Conservation (phyloP, 2,888 invertebrate species). For the Heliconius erato region DNA sequence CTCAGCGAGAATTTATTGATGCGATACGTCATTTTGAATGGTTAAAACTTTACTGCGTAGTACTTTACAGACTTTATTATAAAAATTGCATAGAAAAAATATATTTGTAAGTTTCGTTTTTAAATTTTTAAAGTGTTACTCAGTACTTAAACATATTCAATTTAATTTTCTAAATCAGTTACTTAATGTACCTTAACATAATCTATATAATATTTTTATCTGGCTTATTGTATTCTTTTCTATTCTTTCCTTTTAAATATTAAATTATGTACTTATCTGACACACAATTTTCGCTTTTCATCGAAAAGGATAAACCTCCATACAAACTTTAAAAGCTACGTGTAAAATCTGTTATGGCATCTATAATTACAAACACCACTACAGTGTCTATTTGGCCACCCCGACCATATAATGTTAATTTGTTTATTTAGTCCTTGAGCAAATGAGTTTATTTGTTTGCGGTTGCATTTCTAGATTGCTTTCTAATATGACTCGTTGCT, state of each 20-base stretch:
- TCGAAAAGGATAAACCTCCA: too few relatives aligned
- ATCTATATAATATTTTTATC: too few relatives aligned
- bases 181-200: too few relatives aligned
- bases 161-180: too few relatives aligned
- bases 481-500: conserved; percentile 34
- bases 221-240: too few relatives aligned
- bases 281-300: too few relatives aligned
- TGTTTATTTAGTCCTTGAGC: conserved; percentile 28
- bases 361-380: not conserved
- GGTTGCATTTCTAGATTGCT: conserved; percentile 31
- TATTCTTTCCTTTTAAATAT: too few relatives aligned
- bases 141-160: too few relatives aligned
- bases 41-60: conserved; percentile 21
- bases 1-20: conserved; percentile 45
- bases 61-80: conserved; percentile 7
- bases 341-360: not conserved
- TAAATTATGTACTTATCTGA: too few relatives aligned
- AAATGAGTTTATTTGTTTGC: conserved; percentile 37
- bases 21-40: conserved; percentile 45
- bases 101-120: not conserved
- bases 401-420: conserved; percentile 4
- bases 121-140: too few relatives aligned
- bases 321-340: not conserved
- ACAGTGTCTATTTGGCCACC: conserved; percentile 2
- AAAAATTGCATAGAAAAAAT: not conserved